Base-by-base conservation (phyloP, 2,888 invertebrate species). In the Pristionchus japonicus region DNA sequence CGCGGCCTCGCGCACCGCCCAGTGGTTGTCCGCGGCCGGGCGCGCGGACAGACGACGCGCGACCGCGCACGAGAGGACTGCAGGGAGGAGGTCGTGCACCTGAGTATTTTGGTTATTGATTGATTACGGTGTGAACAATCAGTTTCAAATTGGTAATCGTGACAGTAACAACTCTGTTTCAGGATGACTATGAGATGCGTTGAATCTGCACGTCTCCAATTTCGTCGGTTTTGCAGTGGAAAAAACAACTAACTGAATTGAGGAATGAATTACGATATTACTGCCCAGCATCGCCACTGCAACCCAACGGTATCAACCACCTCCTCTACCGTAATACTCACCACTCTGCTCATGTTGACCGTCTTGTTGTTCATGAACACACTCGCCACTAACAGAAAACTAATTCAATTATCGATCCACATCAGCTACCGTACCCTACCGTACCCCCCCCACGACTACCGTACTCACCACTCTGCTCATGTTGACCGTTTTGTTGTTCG, bases 71-170 rank as follows among this genome's bases (percentile, higher is more conserved):
- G 77, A 77, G 31, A 87, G 13, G 15, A 77, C 20, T 9, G 77
- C 34, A 1, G 87, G 87, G 3, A 87, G 34, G 20, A 87, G 52
- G 27, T 87, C 87, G 87, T 87, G 87, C 61, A 87, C 34, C 87
- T 87, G 87, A 17, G 13, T 52, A 57, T 57, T 57, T 80, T 23
- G 15, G 57, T 17, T 49, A 70, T 37, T 37, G 34, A 70, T 70
- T 70, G 57, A 57, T 57, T 57, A 57, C 3, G 11, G 43, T 43
- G 43, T 43, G 11, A 43, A 9, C 7, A 43, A 9, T 11, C 43
- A 9, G 43, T 43, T 43, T 43, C 43, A 43, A 43, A 6, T 43
- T 11, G n/a, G n/a, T n/a, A 43, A 43, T 43, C 43, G 11, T 9
- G 11, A 6, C 11, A 43, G 43, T 43, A 6, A 43, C 43, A 6